Percentiles rank a stretch among this genome's conserved stretches.
Conservation (phyloP, 2,888 invertebrate species). For the Flexamia atlantica region DNA sequence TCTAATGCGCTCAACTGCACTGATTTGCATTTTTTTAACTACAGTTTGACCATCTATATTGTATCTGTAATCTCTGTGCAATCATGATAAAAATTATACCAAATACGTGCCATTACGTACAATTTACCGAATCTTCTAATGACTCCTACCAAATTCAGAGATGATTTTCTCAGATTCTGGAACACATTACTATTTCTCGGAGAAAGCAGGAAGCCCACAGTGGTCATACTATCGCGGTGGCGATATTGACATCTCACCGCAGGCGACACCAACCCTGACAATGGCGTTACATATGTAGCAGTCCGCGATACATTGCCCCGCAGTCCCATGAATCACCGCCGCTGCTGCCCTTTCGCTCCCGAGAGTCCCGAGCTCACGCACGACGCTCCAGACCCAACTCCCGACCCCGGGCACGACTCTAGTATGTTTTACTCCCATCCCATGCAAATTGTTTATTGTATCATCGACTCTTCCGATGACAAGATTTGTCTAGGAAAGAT, state of each 20-base stretch:
- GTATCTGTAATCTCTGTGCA: too few relatives aligned
- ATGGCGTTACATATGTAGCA: slow-evolving; percentile 48
- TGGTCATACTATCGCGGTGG: background rate
- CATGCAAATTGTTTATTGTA: slow-evolving; percentile 43
- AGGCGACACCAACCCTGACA: slow-evolving; percentile 27
- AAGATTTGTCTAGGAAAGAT: slow-evolving; percentile 32
- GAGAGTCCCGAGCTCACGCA: background rate
- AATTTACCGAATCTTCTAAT: too few relatives aligned
- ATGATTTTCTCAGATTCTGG: too few relatives aligned
- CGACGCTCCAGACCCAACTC: background rate
- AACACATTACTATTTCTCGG: too few relatives aligned
- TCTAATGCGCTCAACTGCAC: too few relatives aligned
- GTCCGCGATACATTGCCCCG: background rate
- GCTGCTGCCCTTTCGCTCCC: slow-evolving; percentile 31
- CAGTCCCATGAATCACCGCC: slow-evolving; percentile 17
- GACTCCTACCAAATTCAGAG: too few relatives aligned
- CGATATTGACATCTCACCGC: slow-evolving; percentile 21
- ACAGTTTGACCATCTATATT: too few relatives aligned
- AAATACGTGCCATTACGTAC: too few relatives aligned
- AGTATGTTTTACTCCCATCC: slow-evolving; percentile 17
- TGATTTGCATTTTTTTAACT: too few relatives aligned
- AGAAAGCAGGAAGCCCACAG: too few relatives aligned
- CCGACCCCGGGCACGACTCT: slow-evolving; percentile 10
- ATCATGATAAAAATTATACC: too few relatives aligned
- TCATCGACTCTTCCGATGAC: background rate